A percentile compares a stretch with the other conserved stretches of the same genome.
Evolutionary conservation across 2,113 vertebrate species (phyloP).

Genomic region (Strigops habroptila): DNA sequence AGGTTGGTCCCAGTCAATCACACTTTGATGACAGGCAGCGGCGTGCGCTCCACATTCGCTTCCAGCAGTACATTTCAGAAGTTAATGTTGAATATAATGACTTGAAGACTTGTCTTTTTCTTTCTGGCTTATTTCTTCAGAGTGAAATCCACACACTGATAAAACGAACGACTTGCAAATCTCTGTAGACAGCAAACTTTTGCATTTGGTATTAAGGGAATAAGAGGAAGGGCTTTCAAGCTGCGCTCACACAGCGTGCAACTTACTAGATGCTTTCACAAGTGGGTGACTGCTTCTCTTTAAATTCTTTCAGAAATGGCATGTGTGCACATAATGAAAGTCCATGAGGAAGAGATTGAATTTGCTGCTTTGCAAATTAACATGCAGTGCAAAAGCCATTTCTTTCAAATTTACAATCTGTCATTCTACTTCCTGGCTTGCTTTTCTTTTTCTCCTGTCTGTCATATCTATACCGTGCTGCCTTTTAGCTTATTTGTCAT

Average conservation of each 20-base stretch:
- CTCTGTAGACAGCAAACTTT: not conserved
- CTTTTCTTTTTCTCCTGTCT: not conserved
- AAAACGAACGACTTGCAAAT: not conserved
- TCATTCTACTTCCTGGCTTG: not conserved
- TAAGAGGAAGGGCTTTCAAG: not conserved
- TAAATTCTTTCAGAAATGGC: not conserved
- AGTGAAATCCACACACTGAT: not conserved
- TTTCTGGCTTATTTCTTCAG: not conserved
- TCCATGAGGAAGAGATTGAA: not conserved
- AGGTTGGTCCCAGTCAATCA: not conserved
- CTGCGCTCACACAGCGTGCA: not conserved
- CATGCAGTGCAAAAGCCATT: not conserved
- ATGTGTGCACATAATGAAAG: not conserved
- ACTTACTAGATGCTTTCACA: not conserved
- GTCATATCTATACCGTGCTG: not conserved
- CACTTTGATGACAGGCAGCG: not conserved
- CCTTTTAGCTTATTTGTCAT: not conserved
- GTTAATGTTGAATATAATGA: not conserved
- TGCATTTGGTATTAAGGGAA: not conserved
- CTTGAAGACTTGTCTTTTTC: not conserved
- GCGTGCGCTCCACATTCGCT: not conserved
- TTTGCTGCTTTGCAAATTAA: not conserved
- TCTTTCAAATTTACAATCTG: not conserved
- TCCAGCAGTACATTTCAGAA: not conserved
- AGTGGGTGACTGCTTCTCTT: not conserved